phyloP scores from a whole-genome alignment of 2,888 invertebrate species.

The Mystacides longicornis region DNA sequence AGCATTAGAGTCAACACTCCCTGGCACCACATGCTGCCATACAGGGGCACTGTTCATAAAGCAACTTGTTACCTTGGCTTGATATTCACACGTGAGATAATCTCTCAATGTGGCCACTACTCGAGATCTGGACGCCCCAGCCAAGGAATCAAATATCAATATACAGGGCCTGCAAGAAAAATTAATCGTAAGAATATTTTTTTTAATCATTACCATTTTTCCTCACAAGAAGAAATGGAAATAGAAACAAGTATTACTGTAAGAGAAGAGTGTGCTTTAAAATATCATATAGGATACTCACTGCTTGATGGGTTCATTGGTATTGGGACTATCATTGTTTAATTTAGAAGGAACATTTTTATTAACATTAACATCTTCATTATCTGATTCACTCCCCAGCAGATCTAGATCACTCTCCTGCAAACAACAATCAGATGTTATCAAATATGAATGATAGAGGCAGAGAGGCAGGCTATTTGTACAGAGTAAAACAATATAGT shows the following conservation, averaged over 20 bases:
- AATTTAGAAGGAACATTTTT: slow-evolving; percentile 34
- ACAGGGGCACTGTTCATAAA: too few relatives aligned
- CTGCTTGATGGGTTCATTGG: slow-evolving; percentile 56
- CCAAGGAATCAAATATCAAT: slow-evolving; percentile 90
- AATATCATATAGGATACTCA: slow-evolving; percentile 35
- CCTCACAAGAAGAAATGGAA: too few relatives aligned
- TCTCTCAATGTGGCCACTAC: slow-evolving; percentile 88
- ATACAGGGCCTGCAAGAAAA: slow-evolving; percentile 69
- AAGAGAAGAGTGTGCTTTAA: not conserved
- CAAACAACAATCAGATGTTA: slow-evolving; percentile 25
- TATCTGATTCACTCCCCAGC: slow-evolving; percentile 45
- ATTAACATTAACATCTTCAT: slow-evolving; percentile 39
- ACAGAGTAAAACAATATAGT: too few relatives aligned
- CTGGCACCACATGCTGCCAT: too few relatives aligned
- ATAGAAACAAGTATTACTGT: too few relatives aligned
- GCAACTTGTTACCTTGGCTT: slow-evolving; percentile 65
- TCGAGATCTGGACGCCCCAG: slow-evolving; percentile 70
- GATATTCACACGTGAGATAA: slow-evolving; percentile 82
- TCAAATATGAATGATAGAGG: too few relatives aligned
- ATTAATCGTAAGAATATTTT: too few relatives aligned
- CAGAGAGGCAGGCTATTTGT: too few relatives aligned
- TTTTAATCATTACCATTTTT: too few relatives aligned
- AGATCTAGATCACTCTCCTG: slow-evolving; percentile 49
- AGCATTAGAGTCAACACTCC: not conserved
- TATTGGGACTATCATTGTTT: slow-evolving; percentile 31